Evolutionary conservation across 2,113 vertebrate genomes (phyloP).

Genomic region (Syngnathus scovelli): DNA sequence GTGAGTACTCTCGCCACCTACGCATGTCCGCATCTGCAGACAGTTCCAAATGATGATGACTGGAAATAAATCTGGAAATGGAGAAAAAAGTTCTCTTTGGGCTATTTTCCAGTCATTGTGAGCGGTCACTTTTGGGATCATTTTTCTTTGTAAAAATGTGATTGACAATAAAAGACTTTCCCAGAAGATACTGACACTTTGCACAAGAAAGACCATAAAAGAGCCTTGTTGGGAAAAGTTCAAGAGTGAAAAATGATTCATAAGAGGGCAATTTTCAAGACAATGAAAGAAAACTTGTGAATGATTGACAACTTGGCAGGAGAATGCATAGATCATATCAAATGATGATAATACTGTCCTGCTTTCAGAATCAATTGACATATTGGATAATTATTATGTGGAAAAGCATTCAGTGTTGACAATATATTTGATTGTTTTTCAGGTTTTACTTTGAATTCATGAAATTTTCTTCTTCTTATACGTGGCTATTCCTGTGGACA

Average conservation of each 20-base stretch:
- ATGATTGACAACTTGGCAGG: slow-evolving; percentile 40
- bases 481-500: neutral
- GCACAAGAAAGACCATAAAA: slow-evolving; percentile 13
- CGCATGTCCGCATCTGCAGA: slow-evolving; percentile 35
- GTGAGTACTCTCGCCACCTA: slow-evolving; percentile 24
- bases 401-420: neutral
- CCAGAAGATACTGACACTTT: slow-evolving; percentile 17
- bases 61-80: slow-evolving; percentile 36
- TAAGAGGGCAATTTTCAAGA: slow-evolving; percentile 32
- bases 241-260: slow-evolving; percentile 44
- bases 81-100: slow-evolving; percentile 14
- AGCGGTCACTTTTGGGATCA: slow-evolving; percentile 14
- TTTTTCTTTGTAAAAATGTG: slow-evolving; percentile 12
- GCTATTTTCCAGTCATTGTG: slow-evolving; percentile 19
- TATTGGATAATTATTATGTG: slow-evolving; percentile 7
- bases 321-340: neutral
- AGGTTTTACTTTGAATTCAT: neutral
- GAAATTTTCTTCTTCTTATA: neutral
- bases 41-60: slow-evolving; percentile 35
- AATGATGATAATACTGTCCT: slow-evolving; percentile 29
- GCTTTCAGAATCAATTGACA: neutral
- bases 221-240: slow-evolving; percentile 18
- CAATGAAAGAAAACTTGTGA: slow-evolving; percentile 27
- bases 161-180: slow-evolving; percentile 30
- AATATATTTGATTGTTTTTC: neutral